These are phyloP conservation scores for Vireo altiloquus DNA, from an alignment of 2,113 vertebrate genomes.

Conservation along the genomic window DNA sequence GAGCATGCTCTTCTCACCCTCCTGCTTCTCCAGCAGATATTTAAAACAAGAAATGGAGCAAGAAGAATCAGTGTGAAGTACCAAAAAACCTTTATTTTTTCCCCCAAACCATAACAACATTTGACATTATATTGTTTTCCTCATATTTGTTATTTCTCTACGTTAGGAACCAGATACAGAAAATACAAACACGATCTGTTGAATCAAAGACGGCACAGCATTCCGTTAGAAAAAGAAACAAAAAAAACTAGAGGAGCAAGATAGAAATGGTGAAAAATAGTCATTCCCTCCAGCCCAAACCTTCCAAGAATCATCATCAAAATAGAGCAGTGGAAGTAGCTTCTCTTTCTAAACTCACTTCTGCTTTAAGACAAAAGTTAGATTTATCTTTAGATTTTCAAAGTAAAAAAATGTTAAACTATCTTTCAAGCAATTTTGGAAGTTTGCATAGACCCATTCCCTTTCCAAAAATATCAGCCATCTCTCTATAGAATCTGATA, in stretches of 20 bases:
- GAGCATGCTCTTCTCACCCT: background rate
- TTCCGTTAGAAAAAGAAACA: slow-evolving; percentile 64
- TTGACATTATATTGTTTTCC: slow-evolving; percentile 74
- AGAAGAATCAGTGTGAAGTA: slow-evolving; percentile 34
- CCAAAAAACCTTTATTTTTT: slow-evolving; percentile 68
- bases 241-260: slow-evolving; percentile 49
- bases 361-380: slow-evolving; percentile 60
- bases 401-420: slow-evolving; percentile 77
- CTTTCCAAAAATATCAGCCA: slow-evolving; percentile 78
- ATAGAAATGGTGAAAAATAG: slow-evolving; percentile 54
- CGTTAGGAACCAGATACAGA: slow-evolving; percentile 71
- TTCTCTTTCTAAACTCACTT: slow-evolving; percentile 55
- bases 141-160: slow-evolving; percentile 74
- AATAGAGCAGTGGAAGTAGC: slow-evolving; percentile 66
- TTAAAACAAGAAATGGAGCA: background rate
- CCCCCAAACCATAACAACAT: slow-evolving; percentile 60
- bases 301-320: slow-evolving; percentile 61
- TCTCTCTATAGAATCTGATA: slow-evolving; percentile 74
- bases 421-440: slow-evolving; percentile 69
- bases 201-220: slow-evolving; percentile 62
- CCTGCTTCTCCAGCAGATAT: background rate
- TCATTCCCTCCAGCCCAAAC: slow-evolving; percentile 50
- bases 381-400: slow-evolving; percentile 67
- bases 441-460: slow-evolving; percentile 80
- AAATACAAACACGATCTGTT: slow-evolving; percentile 70